Conservation (phyloP, 2,888 invertebrate genomes). For the Drosophila monieri region DNA sequence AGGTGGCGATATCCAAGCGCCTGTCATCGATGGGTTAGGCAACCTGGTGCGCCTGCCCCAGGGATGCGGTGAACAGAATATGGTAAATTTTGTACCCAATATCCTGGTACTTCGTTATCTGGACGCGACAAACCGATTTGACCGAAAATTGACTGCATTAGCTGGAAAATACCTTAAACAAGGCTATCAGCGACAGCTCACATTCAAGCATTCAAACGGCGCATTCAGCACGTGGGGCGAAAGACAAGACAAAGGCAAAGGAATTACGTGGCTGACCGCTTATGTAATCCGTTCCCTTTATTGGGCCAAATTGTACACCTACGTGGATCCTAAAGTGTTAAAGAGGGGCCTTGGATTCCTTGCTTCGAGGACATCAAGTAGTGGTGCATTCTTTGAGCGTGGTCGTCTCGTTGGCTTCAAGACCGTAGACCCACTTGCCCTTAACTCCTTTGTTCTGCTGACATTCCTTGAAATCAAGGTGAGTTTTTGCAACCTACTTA, state of each 20-base stretch:
- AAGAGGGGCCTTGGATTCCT: constrained; percentile 89
- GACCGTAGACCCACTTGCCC: constrained; percentile 86
- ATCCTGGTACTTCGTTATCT: constrained; percentile 88
- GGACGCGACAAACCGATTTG: constrained; percentile 87
- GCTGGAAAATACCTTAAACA: constrained; percentile 83
- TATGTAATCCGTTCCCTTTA: constrained; percentile 92
- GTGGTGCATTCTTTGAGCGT: constrained; percentile 92
- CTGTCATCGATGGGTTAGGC: constrained; percentile 90
- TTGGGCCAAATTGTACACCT: constrained; percentile 89
- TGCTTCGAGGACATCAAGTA: constrained; percentile 87
- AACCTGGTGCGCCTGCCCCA: constrained; percentile 90
- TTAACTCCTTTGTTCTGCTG: constrained; percentile 91
- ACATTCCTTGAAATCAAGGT: constrained; percentile 89
- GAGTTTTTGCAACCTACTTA: constrained; percentile 48
- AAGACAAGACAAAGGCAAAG: constrained; percentile 85
- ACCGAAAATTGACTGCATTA: constrained; percentile 87
- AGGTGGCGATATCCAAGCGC: constrained; percentile 90
- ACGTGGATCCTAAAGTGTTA: constrained; percentile 89
- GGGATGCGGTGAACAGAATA: constrained; percentile 90
- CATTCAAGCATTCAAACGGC: constrained; percentile 89
- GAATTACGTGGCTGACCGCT: constrained; percentile 93
- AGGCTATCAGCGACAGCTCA: constrained; percentile 92
- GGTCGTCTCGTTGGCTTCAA: constrained; percentile 88
- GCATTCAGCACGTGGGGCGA: constrained; percentile 94
- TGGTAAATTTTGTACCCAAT: constrained; percentile 88